Base-by-base conservation (phyloP, 2,113 vertebrate species). In the Mesocricetus auratus region DNA sequence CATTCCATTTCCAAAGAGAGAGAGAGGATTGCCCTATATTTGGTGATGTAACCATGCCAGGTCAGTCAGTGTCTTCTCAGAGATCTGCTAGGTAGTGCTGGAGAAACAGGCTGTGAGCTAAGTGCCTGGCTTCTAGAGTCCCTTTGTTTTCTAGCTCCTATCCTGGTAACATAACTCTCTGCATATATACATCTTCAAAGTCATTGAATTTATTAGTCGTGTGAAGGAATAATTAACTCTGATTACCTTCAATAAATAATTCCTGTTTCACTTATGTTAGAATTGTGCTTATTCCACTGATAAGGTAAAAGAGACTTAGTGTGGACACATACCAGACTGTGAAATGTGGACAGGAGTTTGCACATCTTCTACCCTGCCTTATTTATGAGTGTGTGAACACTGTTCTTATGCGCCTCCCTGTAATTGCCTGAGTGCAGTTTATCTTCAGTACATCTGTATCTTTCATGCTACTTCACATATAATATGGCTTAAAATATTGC, bases 221-320 rank as follows among this genome's bases (percentile, higher is more conserved):
- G 12, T 39, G 58, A 91, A 85, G 5, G 42, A 90, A 87, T n/a
- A 62, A 78, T 71, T 53, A 77, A 66, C 77, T 22, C 17, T 77
- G 45, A 68, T 88, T 90, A 26, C 39, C 86, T 95, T 94, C 9
- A 92, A 73, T 85, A 88, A 91, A 78, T 94, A 71, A 87, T 87
- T 83, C 4, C 21, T 8, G 19, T 81, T 93, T 92, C 73, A 6
- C 47, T 94, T 71, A 92, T n/a, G n/a, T 83, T 68, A 45, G 29
- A 85, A 45, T 81, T 96, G 58, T 7, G 11, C 62, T 69, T 90
- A 45, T 92, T 13, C 31, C 71, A 50, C 11, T 77, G 36, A n/a
- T 42, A 58, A 62, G 7, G 47, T 89, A 36, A 93, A 62, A 86
- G 12, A 90, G 21, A n/a, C 33, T 9, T 74, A 45, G n/a, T 10